These are phyloP conservation scores for Oxyteleia sp. DNA, from an alignment of 2,888 invertebrate species.

Conservation along the genomic window DNA sequence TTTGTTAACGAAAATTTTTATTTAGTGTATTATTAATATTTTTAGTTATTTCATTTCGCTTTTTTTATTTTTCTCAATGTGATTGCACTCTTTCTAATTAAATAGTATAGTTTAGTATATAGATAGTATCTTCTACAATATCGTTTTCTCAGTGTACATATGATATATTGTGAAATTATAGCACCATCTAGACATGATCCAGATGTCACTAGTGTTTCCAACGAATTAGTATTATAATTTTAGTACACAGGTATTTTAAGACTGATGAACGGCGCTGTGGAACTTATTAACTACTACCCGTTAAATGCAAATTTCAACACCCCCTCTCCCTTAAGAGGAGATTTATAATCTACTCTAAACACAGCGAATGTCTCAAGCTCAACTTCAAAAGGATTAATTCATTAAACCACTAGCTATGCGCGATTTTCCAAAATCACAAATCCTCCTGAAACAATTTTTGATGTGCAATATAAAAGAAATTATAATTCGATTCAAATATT, in stretches of 20 bases:
- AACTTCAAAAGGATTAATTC: conserved; percentile 7
- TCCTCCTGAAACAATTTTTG: no score
- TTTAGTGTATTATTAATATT: no score
- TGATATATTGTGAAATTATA: not conserved
- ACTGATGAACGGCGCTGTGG: not conserved
- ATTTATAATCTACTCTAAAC: conserved; percentile 2
- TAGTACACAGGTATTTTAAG: conserved; percentile 1
- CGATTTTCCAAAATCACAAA: no score
- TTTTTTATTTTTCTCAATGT: no score
- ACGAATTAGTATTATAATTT: not conserved
- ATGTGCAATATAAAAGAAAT: no score
- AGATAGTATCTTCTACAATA: no score
- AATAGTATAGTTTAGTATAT: no score
- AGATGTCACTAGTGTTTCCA: not conserved
- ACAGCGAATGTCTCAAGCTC: not conserved
- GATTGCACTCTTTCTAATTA: no score
- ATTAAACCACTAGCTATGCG: not conserved
- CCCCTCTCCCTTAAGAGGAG: not conserved
- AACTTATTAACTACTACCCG: conserved; percentile 15
- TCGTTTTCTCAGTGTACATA: no score
- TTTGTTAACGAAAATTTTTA: no score
- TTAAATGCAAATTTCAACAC: conserved; percentile 20
- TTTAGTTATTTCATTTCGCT: no score
- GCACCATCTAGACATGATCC: not conserved
- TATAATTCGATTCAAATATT: no score